A percentile compares a stretch with the other conserved stretches of the same genome.
These are phyloP conservation scores for Andrena chrysosceles DNA, from an alignment of 2,888 invertebrate genomes.

Conservation along the genomic window DNA sequence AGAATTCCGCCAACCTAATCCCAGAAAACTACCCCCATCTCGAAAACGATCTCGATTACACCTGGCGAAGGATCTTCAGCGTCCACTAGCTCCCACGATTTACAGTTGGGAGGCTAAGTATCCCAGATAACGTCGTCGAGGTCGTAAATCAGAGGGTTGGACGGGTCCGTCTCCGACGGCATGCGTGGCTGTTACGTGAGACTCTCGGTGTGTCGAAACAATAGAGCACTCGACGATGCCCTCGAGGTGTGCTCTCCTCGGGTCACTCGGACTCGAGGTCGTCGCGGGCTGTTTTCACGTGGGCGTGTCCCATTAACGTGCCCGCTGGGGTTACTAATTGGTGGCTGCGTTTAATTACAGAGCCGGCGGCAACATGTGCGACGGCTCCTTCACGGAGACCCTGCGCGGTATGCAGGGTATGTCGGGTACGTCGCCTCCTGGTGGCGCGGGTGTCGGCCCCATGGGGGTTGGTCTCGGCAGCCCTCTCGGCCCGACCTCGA, in stretches of 20 bases:
- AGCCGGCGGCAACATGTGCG: constrained; percentile 92
- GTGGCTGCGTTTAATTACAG: constrained; percentile 85
- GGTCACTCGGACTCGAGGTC: constrained; percentile 42
- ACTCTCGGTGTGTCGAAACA: constrained; percentile 23
- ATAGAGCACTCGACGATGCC: constrained; percentile 24
- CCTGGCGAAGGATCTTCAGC: background rate
- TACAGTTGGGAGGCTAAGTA: constrained; percentile 18
- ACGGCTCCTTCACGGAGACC: constrained; percentile 88
- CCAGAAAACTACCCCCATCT: background rate
- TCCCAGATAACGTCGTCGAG: constrained; percentile 26
- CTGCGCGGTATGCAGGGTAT: constrained; percentile 88
- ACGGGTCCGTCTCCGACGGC: constrained; percentile 12
- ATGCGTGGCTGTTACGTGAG: background rate
- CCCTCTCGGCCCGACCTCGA: constrained; percentile 85
- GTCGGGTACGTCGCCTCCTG: constrained; percentile 86
- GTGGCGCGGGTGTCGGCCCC: constrained; percentile 86
- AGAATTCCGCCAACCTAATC: too few relatives aligned
- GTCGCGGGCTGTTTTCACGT: constrained; percentile 39
- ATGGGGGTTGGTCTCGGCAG: constrained; percentile 85
- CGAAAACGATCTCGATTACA: constrained; percentile 1
- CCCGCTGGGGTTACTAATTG: constrained; percentile 59
- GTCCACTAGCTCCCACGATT: background rate
- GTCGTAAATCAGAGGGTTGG: constrained; percentile 45
- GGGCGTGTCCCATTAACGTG: constrained; percentile 58
- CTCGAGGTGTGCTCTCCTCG: constrained; percentile 14